Evolutionary conservation across 2,797 vertebrate genomes (phyloP).

Genomic region (Gymnoscopelus microlampas): DNA sequence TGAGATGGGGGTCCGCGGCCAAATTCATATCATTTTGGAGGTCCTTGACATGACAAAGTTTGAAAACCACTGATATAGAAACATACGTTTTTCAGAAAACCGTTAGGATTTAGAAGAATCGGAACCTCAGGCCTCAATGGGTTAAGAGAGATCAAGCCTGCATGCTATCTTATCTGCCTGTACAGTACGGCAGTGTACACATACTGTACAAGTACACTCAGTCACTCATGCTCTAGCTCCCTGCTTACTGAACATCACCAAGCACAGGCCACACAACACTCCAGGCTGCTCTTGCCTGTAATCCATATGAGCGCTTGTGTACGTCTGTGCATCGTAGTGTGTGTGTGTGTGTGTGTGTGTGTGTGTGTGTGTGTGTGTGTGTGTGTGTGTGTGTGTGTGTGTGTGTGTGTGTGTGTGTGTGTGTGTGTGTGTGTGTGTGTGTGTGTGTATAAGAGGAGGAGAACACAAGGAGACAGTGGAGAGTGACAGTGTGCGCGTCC

Average conservation of each 20-base stretch:
- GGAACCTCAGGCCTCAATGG: no score
- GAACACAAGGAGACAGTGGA: background rate
- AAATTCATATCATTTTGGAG: no score
- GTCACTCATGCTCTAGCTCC: slow-evolving; percentile 64
- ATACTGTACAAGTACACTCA: slow-evolving; percentile 69
- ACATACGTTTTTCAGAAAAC: no score
- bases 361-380: no score
- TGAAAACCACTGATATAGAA: no score
- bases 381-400: slow-evolving; percentile 19
- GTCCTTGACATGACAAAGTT: no score
- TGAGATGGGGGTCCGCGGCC: no score
- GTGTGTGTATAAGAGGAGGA: background rate
- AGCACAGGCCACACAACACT: slow-evolving; percentile 70
- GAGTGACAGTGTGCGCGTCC: background rate
- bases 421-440: background rate
- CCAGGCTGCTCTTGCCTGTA: slow-evolving; percentile 64
- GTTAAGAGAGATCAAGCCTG: slow-evolving; percentile 75
- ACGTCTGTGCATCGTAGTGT: slow-evolving; percentile 1
- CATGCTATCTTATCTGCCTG: slow-evolving; percentile 75
- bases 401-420: background rate
- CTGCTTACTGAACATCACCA: slow-evolving; percentile 69
- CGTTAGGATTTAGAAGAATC: no score
- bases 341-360: slow-evolving; percentile 24
- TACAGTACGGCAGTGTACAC: slow-evolving; percentile 52
- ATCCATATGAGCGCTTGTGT: slow-evolving; percentile 61